Conservation (phyloP, 2,113 vertebrate genomes). For the Turnix velox region DNA sequence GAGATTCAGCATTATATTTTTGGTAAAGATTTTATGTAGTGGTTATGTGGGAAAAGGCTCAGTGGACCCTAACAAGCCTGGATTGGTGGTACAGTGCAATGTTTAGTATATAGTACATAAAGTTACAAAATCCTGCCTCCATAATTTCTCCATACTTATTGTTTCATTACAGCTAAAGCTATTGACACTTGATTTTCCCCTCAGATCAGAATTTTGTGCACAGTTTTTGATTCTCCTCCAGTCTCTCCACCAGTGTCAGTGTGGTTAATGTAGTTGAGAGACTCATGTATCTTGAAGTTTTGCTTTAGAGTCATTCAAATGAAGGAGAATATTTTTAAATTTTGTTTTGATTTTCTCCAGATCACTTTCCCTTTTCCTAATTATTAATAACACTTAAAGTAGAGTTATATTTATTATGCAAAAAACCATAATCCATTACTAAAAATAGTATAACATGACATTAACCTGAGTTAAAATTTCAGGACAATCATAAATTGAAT, state of each 20-base stretch:
- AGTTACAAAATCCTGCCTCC: not conserved
- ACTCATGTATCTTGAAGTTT: not conserved
- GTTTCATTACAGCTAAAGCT: not conserved
- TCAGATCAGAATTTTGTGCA: not conserved
- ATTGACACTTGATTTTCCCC: not conserved
- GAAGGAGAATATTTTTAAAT: not conserved
- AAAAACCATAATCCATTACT: rapidly evolving
- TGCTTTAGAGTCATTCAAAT: not conserved
- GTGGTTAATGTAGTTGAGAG: not conserved
- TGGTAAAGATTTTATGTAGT: not conserved
- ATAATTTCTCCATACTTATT: not conserved
- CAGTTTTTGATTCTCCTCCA: not conserved
- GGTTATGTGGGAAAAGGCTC: not conserved
- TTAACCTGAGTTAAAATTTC: not conserved
- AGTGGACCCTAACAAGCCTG: not conserved
- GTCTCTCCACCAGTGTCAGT: rapidly evolving
- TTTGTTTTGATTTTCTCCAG: not conserved
- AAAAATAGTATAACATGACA: not conserved
- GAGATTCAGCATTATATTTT: not conserved
- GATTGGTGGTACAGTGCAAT: not conserved
- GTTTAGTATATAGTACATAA: not conserved
- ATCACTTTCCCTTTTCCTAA: not conserved
- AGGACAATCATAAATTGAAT: not conserved
- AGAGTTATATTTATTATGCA: not conserved
- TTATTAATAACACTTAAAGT: not conserved